Evolutionary conservation across 2,888 invertebrate species (phyloP), one percentile per base, ranked within the genome.

Genomic region (Hoplodrina blanda): DNA sequence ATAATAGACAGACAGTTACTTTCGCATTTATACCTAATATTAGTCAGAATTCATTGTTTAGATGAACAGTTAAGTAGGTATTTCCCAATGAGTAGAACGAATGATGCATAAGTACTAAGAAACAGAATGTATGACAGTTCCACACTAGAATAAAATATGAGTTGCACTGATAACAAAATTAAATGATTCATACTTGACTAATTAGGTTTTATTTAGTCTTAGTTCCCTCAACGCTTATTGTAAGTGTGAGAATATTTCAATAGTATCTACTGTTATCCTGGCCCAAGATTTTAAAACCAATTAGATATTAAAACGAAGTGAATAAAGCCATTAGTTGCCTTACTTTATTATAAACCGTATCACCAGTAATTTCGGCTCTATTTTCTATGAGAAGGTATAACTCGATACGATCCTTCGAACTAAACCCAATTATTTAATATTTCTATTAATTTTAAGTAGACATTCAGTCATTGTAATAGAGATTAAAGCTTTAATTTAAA

Each of bases 41-140:
- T 25, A 25, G 25, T 25, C 25, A 2, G 25, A 2, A 41, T 64
- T 52, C 49, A 60, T 73, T 30, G 11, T 61, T 41, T 0, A 0
- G 11, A 52, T 46, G 20, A 59, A 62, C 44, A 57, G 11, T 56
- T 67, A 70, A 49, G 17, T 46, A 25, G 41, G 25, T 69, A 85
- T 88, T 89, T 88, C 86, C 86, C 91, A 92, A 87, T 87, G 87
- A 90, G 87, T 86, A 85, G 81, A 82, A 75, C 53, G 74, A 79
- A 86, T 86, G 87, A 91, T 91, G 90, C 89, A 87, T 84, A 85
- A 84, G 77, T 86, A 80, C 85, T 86, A 88, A 81, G 78, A 84
- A 82, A 88, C 81, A 78, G 76, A 85, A 89, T 87, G 87, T 85
- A 89, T 89, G 90, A 89, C 85, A 88, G 81, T 85, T 77, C 83